Conservation (phyloP, 2,113 vertebrate species). For the Terrapene triunguis region DNA sequence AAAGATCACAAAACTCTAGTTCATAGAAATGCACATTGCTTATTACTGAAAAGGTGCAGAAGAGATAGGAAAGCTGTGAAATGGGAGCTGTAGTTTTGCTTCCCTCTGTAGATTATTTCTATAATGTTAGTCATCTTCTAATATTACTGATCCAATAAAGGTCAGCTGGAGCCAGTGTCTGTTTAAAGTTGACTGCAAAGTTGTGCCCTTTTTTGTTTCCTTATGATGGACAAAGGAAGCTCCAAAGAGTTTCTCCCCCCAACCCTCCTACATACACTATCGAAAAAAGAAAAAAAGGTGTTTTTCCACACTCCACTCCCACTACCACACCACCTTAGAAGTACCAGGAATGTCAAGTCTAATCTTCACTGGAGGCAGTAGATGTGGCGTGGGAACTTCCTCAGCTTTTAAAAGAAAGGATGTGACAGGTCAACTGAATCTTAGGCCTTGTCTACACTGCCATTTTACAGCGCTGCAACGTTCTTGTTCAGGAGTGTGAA, state of each 20-base stretch:
- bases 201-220: neutral
- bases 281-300: neutral
- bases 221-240: neutral
- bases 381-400: neutral
- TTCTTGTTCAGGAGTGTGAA: too few species aligned
- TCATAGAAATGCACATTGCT: rapidly evolving
- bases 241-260: neutral
- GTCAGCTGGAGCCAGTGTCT: neutral
- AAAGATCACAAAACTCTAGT: neutral
- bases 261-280: neutral
- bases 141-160: neutral
- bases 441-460: neutral
- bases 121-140: rapidly evolving
- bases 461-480: too few species aligned
- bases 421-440: neutral
- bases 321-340: neutral
- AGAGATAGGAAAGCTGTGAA: neutral
- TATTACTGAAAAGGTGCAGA: neutral
- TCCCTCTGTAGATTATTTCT: neutral
- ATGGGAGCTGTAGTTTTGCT: neutral
- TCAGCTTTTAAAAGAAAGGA: neutral
- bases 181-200: neutral
- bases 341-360: neutral
- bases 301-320: neutral
- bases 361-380: neutral